Conservation (phyloP, 2,888 invertebrate genomes). For the Apodemia arnacis region DNA sequence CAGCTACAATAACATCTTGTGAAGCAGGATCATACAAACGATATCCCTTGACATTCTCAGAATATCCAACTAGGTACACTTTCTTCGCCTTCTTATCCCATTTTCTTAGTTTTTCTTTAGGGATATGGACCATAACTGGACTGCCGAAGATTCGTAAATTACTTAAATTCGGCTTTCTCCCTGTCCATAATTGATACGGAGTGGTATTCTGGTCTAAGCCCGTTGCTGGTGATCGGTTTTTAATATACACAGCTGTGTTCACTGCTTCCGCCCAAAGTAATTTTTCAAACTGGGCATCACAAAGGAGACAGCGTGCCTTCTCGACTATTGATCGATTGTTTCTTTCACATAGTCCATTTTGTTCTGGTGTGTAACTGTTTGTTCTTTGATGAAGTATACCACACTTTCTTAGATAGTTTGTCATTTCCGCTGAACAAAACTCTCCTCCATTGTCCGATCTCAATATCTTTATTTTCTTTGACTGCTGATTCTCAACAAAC, state of each 20-base stretch:
- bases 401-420: neutral
- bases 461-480: neutral
- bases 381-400: neutral
- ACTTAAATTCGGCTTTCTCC: neutral
- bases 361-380: neutral
- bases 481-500: neutral
- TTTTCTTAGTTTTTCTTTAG: slow-evolving; percentile 71
- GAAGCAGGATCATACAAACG: slow-evolving; percentile 72
- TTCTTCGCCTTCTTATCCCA: slow-evolving; percentile 78
- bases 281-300: neutral
- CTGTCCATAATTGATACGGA: neutral
- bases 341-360: neutral
- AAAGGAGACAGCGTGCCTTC: neutral
- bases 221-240: neutral
- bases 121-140: slow-evolving; percentile 62
- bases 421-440: neutral
- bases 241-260: neutral
- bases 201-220: neutral
- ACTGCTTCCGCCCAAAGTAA: neutral
- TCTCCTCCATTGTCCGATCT: neutral
- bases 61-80: slow-evolving; percentile 71
- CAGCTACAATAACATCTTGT: slow-evolving; percentile 71
- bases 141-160: slow-evolving; percentile 74
- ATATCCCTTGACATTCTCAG: slow-evolving; percentile 81
- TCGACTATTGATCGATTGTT: neutral